Percentiles rank a stretch among this genome's conserved stretches.
Conservation (phyloP, 2,113 vertebrate genomes). For the Nycticebus coucang region DNA sequence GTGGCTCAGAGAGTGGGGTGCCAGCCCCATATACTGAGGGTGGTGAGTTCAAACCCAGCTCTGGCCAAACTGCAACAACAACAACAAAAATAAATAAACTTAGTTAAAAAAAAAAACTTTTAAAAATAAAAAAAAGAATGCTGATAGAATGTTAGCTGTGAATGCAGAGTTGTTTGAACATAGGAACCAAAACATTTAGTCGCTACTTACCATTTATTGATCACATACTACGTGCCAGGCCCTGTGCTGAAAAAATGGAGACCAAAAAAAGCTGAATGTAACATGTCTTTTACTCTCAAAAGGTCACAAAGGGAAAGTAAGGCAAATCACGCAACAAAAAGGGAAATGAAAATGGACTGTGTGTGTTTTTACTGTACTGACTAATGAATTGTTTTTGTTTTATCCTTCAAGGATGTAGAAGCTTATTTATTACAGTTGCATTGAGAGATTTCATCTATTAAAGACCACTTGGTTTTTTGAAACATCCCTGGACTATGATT, state of each 20-base stretch:
- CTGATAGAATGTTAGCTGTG: neutral
- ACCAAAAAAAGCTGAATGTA: neutral
- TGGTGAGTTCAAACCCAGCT: no score
- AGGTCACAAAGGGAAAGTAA: neutral
- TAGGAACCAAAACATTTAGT: neutral
- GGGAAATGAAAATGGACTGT: constrained; percentile 1
- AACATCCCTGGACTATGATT: constrained; percentile 77
- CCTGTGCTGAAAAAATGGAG: neutral
- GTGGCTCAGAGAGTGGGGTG: no score
- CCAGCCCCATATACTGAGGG: no score
- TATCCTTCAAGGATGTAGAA: constrained; percentile 88
- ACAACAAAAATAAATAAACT: no score
- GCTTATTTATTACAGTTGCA: constrained; percentile 92
- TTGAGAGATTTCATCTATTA: constrained; percentile 82
- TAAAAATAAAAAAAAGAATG: no score
- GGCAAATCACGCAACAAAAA: neutral
- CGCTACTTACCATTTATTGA: constrained; percentile 16
- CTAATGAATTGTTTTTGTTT: constrained; percentile 71
- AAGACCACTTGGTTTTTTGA: constrained; percentile 66
- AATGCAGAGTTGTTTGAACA: constrained; percentile 47
- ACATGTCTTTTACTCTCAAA: neutral
- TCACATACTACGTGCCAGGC: neutral
- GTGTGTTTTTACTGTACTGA: constrained; percentile 36
- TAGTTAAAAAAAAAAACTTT: no score
- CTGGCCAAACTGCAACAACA: no score